Conservation (phyloP, 2,888 invertebrate species). For the Eupeodes luniger region DNA sequence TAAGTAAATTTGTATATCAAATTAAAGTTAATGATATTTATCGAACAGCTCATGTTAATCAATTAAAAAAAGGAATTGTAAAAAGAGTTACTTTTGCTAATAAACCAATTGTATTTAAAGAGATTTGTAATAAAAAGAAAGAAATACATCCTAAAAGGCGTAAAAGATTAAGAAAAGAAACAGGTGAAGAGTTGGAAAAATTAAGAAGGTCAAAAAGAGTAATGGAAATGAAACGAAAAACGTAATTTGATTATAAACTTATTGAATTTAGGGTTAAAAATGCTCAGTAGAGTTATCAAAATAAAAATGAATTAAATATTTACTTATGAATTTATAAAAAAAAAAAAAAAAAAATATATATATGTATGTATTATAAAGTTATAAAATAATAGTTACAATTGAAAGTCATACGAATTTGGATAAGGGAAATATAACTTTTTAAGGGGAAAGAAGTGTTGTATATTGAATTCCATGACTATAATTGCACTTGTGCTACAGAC, state of each 20-base stretch:
- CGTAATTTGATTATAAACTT: not conserved
- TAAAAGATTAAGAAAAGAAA: constrained; percentile 25
- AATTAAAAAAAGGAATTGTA: constrained; percentile 27
- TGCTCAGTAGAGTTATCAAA: too few species aligned
- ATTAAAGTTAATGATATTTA: constrained; percentile 13
- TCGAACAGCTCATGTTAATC: constrained; percentile 16
- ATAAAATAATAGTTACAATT: too few species aligned
- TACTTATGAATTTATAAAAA: too few species aligned
- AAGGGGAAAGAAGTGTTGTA: too few species aligned
- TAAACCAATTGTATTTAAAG: not conserved
- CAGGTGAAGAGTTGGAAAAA: constrained; percentile 18
- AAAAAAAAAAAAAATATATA: too few species aligned
- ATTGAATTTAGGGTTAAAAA: not conserved
- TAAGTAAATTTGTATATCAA: constrained; percentile 27
- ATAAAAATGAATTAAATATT: too few species aligned
- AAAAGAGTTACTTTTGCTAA: constrained; percentile 32
- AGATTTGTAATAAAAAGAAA: not conserved
- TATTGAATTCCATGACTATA: not conserved
- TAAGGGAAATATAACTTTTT: too few species aligned
- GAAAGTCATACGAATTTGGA: too few species aligned
- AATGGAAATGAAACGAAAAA: constrained; percentile 13
- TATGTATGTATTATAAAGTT: too few species aligned
- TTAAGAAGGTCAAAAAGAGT: constrained; percentile 29
- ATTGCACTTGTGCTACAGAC: too few species aligned
- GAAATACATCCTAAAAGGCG: not conserved